Percentiles rank a stretch among this genome's conserved stretches.
These are phyloP conservation scores for Phortica okadai DNA, from an alignment of 2,888 invertebrate genomes.

Conservation along the genomic window DNA sequence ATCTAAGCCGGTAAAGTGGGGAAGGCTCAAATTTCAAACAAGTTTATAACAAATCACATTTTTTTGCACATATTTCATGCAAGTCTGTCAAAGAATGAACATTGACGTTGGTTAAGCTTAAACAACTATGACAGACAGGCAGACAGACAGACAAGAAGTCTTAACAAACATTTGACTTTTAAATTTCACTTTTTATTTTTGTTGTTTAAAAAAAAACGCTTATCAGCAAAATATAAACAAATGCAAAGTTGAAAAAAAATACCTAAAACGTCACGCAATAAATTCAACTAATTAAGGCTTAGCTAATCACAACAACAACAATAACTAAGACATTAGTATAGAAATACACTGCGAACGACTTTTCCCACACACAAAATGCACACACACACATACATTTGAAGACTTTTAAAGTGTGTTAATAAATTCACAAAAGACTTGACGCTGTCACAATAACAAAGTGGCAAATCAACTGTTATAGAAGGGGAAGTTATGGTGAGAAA, in stretches of 20 bases:
- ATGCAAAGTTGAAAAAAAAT: neutral
- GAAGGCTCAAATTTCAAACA: too few species aligned
- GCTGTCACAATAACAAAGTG: conserved; percentile 18
- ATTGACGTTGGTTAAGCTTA: too few species aligned
- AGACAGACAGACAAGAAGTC: too few species aligned
- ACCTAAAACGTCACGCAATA: neutral
- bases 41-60: too few species aligned
- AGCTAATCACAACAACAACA: conserved; percentile 8
- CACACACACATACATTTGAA: neutral
- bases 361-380: conserved; percentile 11
- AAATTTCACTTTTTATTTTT: too few species aligned
- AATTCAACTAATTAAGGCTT: conserved; percentile 17
- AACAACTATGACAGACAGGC: too few species aligned
- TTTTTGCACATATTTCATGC: too few species aligned
- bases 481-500: neutral
- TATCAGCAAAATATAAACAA: neutral
- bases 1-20: too few species aligned
- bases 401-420: conserved; percentile 9
- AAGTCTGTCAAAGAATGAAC: too few species aligned
- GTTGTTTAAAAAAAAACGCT: too few species aligned
- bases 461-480: conserved; percentile 1
- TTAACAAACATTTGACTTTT: too few species aligned
- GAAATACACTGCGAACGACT: neutral
- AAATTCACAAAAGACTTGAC: neutral
- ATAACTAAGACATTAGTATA: neutral